A percentile compares a stretch with the other conserved stretches of the same genome.
These are phyloP conservation scores for Phyllostomus discolor DNA, from an alignment of 2,113 vertebrate species.

Conservation along the genomic window DNA sequence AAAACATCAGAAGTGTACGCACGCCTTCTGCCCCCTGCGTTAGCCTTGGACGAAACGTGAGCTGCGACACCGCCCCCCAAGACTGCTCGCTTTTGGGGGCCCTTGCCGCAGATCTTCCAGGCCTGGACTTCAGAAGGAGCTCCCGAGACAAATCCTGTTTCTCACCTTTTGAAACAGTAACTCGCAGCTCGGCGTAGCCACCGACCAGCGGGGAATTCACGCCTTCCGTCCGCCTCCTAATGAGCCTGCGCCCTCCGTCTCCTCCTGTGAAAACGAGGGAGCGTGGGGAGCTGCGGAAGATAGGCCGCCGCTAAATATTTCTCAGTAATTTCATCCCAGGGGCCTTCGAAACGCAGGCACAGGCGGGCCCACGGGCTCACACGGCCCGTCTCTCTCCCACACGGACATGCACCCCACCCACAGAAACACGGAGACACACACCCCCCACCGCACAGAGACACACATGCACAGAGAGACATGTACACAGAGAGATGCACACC, in stretches of 20 bases:
- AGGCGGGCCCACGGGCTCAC: background rate
- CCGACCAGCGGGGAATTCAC: background rate
- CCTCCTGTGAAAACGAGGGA: conserved; percentile 55
- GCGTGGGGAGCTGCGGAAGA: conserved; percentile 46
- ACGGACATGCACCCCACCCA: background rate
- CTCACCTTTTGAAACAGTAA: conserved; percentile 27
- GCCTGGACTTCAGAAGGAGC: conserved; percentile 4
- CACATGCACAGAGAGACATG: background rate
- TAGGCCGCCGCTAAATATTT: conserved; percentile 36
- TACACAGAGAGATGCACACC: background rate
- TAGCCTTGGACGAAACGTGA: background rate
- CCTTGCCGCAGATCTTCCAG: background rate
- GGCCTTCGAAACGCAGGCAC: conserved; percentile 26
- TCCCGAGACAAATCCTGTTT: conserved; percentile 5
- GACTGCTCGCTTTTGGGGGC: background rate
- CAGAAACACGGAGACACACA: background rate
- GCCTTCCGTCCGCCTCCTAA: background rate
- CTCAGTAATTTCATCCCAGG: conserved; percentile 55
- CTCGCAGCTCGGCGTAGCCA: background rate
- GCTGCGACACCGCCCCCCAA: background rate
- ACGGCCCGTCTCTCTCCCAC: too few species aligned
- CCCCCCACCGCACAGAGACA: background rate
- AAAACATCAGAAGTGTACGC: background rate
- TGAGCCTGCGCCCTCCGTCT: conserved; percentile 28
- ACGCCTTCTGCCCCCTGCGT: background rate